phyloP scores from a whole-genome alignment of 2,113 vertebrate genomes.

The Lophotis ruficrista region DNA sequence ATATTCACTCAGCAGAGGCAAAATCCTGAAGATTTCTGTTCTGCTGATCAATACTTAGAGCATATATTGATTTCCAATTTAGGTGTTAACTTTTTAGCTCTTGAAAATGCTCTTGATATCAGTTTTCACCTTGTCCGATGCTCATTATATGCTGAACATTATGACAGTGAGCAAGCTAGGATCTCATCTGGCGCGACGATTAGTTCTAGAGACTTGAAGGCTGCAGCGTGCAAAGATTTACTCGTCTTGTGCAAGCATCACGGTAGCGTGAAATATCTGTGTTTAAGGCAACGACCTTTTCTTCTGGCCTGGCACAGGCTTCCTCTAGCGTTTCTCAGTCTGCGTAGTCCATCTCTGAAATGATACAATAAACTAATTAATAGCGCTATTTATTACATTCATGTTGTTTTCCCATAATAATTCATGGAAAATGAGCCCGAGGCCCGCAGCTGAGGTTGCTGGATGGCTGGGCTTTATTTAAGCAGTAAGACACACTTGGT shows the following conservation, averaged over 20 bases:
- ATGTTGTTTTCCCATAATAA: conserved; percentile 17
- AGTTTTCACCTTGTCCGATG: conserved; percentile 42
- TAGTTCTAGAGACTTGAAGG: background rate
- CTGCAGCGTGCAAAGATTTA: conserved; percentile 17
- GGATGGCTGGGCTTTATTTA: conserved; percentile 54
- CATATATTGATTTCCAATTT: conserved; percentile 54
- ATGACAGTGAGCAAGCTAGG: background rate
- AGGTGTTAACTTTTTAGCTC: conserved; percentile 53
- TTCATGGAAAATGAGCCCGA: conserved; percentile 7
- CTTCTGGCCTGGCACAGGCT: conserved; percentile 35
- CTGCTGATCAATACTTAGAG: conserved; percentile 34
- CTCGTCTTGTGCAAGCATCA: conserved; percentile 41
- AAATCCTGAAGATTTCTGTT: background rate
- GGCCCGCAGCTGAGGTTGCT: conserved; percentile 29
- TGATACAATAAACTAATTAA: conserved; percentile 76
- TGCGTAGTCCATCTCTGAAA: conserved; percentile 56
- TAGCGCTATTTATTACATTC: conserved; percentile 51
- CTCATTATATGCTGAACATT: background rate
- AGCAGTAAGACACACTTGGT: conserved; percentile 38
- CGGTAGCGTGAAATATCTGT: conserved; percentile 44
- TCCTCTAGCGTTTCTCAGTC: conserved; percentile 52
- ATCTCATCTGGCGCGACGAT: conserved; percentile 13
- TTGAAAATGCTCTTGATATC: conserved; percentile 33
- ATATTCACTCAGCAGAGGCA: background rate
- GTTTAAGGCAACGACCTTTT: conserved; percentile 66